Conservation (phyloP, 2,113 vertebrate species). For the Seriola dumerili region DNA sequence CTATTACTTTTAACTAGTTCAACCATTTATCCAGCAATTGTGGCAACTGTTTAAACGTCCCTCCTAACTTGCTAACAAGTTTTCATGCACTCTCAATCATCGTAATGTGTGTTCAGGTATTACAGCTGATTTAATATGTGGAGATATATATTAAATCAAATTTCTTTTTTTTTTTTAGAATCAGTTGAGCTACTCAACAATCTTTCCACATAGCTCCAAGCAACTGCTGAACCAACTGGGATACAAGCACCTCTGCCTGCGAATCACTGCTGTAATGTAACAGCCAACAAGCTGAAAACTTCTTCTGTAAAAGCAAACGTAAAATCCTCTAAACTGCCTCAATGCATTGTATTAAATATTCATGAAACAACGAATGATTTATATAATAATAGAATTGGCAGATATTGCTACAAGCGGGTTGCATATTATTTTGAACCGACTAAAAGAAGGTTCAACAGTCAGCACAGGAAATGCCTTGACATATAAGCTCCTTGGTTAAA, state of each 20-base stretch:
- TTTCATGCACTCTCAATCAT: not conserved
- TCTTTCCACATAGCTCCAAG: not conserved
- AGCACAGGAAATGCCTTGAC: slow-evolving; percentile 64
- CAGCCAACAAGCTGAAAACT: not conserved
- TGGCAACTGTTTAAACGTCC: too few relatives aligned
- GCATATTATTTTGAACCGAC: slow-evolving; percentile 32
- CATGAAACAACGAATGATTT: slow-evolving; percentile 8
- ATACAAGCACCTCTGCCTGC: not conserved
- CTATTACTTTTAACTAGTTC: not conserved
- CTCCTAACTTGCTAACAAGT: not conserved
- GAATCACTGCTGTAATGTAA: not conserved
- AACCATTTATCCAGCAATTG: too few relatives aligned
- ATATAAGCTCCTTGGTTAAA: slow-evolving; percentile 81
- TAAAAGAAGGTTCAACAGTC: slow-evolving; percentile 53
- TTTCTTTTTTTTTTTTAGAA: not conserved
- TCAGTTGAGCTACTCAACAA: not conserved
- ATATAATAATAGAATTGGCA: not conserved
- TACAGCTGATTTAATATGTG: not conserved
- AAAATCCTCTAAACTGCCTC: not conserved
- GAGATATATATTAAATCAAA: not conserved
- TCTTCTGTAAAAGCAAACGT: not conserved
- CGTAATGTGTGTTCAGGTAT: not conserved
- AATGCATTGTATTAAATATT: not conserved
- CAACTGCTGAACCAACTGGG: not conserved
- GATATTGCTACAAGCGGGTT: not conserved